phyloP scores from a whole-genome alignment of 2,888 invertebrate species.

The Linhomoeus sp. region DNA sequence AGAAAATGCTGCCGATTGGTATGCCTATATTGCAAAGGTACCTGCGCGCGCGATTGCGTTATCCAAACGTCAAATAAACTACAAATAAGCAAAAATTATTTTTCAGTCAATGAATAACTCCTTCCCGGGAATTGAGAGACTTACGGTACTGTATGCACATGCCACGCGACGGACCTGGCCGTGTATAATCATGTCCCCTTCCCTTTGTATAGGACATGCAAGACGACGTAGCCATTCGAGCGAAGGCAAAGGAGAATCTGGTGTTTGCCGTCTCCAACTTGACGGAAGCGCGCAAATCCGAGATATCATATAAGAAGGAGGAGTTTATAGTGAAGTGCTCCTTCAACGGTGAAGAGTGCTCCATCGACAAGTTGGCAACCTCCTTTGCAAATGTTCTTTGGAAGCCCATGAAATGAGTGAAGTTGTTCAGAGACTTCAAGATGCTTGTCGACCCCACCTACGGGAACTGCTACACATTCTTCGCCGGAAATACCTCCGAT shows the following conservation, averaged over 20 bases:
- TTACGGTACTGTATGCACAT: no score
- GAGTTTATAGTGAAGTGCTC: slow-evolving; percentile 23
- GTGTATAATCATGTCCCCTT: no score
- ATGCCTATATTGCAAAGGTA: no score
- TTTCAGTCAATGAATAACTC: no score
- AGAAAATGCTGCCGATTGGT: no score
- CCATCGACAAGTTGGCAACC: slow-evolving; percentile 16
- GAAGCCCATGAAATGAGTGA: neutral
- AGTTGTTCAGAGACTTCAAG: slow-evolving; percentile 18
- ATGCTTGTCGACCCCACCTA: slow-evolving; percentile 20
- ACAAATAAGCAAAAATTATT: no score
- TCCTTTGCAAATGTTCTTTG: neutral
- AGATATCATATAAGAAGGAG: slow-evolving; percentile 9
- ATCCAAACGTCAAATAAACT: no score
- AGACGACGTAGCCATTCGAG: slow-evolving; percentile 21
- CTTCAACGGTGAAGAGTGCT: slow-evolving; percentile 23
- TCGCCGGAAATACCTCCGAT: slow-evolving; percentile 10
- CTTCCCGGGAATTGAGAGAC: no score
- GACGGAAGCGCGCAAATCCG: slow-evolving; percentile 8
- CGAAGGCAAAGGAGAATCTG: slow-evolving; percentile 22
- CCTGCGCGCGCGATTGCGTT: no score
- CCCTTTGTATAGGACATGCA: slow-evolving; percentile 17
- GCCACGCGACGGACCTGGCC: no score
- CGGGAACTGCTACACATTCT: slow-evolving; percentile 27
- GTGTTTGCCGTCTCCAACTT: slow-evolving; percentile 20